Percentiles rank a stretch among this genome's conserved stretches.
Conservation (phyloP, 2,888 invertebrate species). For the Caenorhabditis imperialis region DNA sequence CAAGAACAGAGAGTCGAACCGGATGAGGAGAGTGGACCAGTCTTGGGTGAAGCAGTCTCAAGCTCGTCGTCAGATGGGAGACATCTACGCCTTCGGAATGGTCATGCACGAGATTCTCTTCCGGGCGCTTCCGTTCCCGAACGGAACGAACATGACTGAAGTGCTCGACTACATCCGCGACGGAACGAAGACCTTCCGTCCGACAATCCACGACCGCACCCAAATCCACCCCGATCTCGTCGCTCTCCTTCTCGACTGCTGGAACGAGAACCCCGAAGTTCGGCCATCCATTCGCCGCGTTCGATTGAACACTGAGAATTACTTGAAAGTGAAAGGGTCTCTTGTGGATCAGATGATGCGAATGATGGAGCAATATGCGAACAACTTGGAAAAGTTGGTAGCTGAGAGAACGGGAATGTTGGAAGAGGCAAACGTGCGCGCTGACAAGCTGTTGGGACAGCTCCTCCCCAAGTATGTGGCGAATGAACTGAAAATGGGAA, state of each 20-base stretch:
- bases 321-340: slow-evolving; percentile 73
- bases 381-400: slow-evolving; percentile 77
- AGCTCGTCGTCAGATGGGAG: slow-evolving; percentile 60
- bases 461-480: slow-evolving; percentile 75
- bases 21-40: slow-evolving; percentile 66
- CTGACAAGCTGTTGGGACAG: slow-evolving; percentile 75
- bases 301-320: slow-evolving; percentile 75
- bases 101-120: slow-evolving; percentile 75
- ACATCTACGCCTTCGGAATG: slow-evolving; percentile 67
- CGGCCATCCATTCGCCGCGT: slow-evolving; percentile 77
- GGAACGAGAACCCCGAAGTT: slow-evolving; percentile 74
- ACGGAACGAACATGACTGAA: slow-evolving; percentile 69
- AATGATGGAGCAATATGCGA: slow-evolving; percentile 75
- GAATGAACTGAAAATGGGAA: slow-evolving; percentile 74
- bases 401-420: slow-evolving; percentile 77
- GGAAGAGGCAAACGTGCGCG: slow-evolving; percentile 76
- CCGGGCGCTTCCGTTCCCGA: slow-evolving; percentile 72
- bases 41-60: slow-evolving; percentile 69
- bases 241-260: slow-evolving; percentile 69
- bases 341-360: slow-evolving; percentile 71
- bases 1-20: slow-evolving; percentile 70
- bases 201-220: slow-evolving; percentile 68
- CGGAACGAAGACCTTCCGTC: slow-evolving; percentile 68
- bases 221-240: slow-evolving; percentile 74
- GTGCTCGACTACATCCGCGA: slow-evolving; percentile 70